Percentiles rank a stretch among this genome's conserved stretches.
phyloP scores from a whole-genome alignment of 2,113 vertebrate species.

The Noturus placidus region DNA sequence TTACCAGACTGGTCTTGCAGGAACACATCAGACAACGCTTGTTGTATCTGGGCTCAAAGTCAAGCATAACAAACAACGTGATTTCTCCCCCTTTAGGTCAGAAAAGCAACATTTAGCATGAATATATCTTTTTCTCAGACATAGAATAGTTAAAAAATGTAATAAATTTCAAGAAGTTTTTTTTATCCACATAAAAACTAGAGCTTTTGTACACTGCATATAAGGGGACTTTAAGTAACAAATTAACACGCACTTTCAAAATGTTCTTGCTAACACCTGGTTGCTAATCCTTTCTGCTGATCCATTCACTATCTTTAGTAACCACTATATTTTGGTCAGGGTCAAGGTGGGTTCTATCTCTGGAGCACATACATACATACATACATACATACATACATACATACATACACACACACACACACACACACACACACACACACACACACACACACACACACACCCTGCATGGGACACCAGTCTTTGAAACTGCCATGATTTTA shows the following conservation, averaged over 20 bases:
- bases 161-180: background rate
- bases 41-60: background rate
- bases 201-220: background rate
- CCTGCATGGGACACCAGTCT: background rate
- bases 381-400: too few species aligned
- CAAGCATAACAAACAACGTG: background rate
- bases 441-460: too few species aligned
- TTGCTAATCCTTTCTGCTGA: background rate
- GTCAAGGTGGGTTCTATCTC: background rate
- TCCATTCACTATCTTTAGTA: background rate
- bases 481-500: background rate
- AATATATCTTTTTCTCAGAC: background rate
- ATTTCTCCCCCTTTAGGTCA: background rate
- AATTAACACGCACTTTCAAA: background rate
- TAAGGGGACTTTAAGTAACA: background rate
- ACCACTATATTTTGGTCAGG: background rate
- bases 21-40: background rate
- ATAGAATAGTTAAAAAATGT: background rate
- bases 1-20: conserved; percentile 5
- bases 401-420: too few species aligned
- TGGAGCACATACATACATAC: background rate
- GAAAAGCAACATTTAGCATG: background rate
- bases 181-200: background rate
- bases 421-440: too few species aligned
- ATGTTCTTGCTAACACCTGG: too few species aligned